A percentile compares a stretch with the other conserved stretches of the same genome.
Evolutionary conservation across 2,797 vertebrate genomes (phyloP).

Genomic region (Stomatorhinus walkeri): DNA sequence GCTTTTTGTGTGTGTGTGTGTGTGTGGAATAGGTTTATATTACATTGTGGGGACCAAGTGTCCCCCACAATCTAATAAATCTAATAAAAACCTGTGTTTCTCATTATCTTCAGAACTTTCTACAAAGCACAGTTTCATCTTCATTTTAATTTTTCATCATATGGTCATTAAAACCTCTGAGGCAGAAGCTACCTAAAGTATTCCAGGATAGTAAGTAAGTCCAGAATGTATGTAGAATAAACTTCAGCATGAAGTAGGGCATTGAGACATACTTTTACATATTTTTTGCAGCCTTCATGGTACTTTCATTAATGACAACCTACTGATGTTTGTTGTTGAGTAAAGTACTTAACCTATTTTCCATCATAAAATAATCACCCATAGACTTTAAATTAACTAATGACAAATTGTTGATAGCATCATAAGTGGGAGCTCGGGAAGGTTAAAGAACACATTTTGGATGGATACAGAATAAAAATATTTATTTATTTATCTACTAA

Average conservation of each 20-base stretch:
- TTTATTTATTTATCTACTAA: not conserved
- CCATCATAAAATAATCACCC: not conserved
- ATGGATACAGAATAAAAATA: not conserved
- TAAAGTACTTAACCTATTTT: not conserved
- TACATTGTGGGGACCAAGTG: not conserved
- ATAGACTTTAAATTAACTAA: not conserved
- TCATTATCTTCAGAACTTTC: not conserved
- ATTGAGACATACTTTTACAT: not conserved
- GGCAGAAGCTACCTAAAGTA: not conserved
- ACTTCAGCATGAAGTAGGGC: not conserved
- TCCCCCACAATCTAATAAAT: not conserved
- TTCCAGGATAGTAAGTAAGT: not conserved
- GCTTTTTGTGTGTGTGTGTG: not conserved
- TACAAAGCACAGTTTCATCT: not conserved
- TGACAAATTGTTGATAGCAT: not conserved
- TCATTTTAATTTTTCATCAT: not conserved
- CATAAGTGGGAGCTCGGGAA: not conserved
- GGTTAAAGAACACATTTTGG: not conserved
- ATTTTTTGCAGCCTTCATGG: not conserved
- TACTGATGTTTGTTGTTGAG: not conserved
- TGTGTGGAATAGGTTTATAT: not conserved
- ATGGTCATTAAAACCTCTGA: not conserved
- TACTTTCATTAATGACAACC: not conserved
- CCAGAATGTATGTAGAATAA: not conserved
- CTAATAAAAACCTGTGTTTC: not conserved